These are phyloP conservation scores for Drosophila dunni DNA, from an alignment of 1,140 invertebrate genomes.

Conservation along the genomic window DNA sequence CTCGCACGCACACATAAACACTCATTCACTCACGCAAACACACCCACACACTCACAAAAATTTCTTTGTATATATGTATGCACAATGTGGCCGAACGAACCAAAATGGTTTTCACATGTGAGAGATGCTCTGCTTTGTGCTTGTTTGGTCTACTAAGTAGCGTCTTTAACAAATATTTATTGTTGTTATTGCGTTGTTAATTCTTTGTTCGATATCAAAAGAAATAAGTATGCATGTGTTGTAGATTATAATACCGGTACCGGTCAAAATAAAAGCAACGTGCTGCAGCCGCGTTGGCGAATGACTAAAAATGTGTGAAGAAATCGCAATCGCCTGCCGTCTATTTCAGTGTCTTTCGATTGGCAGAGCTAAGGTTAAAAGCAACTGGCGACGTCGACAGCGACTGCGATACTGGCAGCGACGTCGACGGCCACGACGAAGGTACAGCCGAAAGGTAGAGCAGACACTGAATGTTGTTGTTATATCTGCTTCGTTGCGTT, in stretches of 20 bases:
- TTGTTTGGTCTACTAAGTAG: conserved; percentile 8
- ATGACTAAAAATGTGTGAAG: conserved; percentile 48
- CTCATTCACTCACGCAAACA: conserved; percentile 10
- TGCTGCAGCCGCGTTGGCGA: conserved; percentile 37
- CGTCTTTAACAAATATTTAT: conserved; percentile 16
- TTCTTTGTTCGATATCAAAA: conserved; percentile 23
- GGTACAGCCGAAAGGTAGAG: conserved; percentile 56
- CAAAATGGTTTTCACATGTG: conserved; percentile 18
- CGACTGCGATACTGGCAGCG: conserved; percentile 1
- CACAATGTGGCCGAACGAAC: conserved; percentile 24
- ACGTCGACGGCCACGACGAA: conserved; percentile 26
- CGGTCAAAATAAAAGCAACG: conserved; percentile 38
- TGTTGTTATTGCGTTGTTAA: conserved; percentile 17
- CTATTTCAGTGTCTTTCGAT: conserved; percentile 49
- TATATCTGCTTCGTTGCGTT: conserved; percentile 50
- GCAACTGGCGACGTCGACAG: conserved; percentile 43
- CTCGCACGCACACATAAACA: conserved; percentile 23
- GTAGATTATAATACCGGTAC: conserved; percentile 9
- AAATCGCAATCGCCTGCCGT: conserved; percentile 46
- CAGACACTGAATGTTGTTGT: conserved; percentile 46
- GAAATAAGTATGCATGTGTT: background rate
- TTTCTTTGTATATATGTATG: conserved; percentile 12
- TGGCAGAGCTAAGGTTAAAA: conserved; percentile 75
- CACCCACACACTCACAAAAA: conserved; percentile 11
- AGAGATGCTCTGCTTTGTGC: conserved; percentile 24